Conservation (phyloP, 1,140 invertebrate species). For the Scaptodrosophila lebanonensis region DNA sequence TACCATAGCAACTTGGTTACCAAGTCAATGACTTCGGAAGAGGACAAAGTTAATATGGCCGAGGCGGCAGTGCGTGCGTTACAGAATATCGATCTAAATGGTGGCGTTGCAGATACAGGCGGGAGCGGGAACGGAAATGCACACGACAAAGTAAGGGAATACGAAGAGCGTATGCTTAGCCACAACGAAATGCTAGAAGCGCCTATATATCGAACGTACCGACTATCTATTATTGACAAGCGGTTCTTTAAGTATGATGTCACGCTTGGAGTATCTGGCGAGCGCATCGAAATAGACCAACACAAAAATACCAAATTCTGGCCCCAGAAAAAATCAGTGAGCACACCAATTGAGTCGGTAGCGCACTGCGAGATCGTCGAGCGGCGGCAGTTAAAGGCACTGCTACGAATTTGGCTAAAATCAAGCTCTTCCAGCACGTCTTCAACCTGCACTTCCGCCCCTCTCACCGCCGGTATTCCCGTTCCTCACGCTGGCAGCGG, state of each 20-base stretch:
- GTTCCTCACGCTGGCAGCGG: slow-evolving; percentile 31
- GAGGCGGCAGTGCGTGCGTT: slow-evolving; percentile 50
- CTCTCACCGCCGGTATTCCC: slow-evolving; percentile 33
- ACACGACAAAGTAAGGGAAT: slow-evolving; percentile 48
- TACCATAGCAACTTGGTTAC: slow-evolving; percentile 59
- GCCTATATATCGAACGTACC: slow-evolving; percentile 89
- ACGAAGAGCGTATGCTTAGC: slow-evolving; percentile 81
- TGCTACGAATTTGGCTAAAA: slow-evolving; percentile 74
- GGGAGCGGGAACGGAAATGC: slow-evolving; percentile 37
- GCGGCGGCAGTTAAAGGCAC: slow-evolving; percentile 81
- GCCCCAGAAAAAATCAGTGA: slow-evolving; percentile 79
- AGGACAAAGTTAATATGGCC: slow-evolving; percentile 51
- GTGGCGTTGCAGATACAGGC: slow-evolving; percentile 40
- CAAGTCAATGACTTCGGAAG: slow-evolving; percentile 73
- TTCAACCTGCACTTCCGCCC: slow-evolving; percentile 43
- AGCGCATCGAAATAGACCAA: slow-evolving; percentile 93
- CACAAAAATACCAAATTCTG: slow-evolving; percentile 84
- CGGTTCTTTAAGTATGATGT: slow-evolving; percentile 89
- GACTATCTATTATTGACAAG: slow-evolving; percentile 87
- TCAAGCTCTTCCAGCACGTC: slow-evolving; percentile 56
- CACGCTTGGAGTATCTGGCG: slow-evolving; percentile 90
- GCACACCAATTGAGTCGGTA: slow-evolving; percentile 88
- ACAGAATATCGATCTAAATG: slow-evolving; percentile 47
- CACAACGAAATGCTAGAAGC: slow-evolving; percentile 88
- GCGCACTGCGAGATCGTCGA: slow-evolving; percentile 89